phyloP scores from a whole-genome alignment of 2,113 vertebrate genomes.

The Sclerurus mexicanus region DNA sequence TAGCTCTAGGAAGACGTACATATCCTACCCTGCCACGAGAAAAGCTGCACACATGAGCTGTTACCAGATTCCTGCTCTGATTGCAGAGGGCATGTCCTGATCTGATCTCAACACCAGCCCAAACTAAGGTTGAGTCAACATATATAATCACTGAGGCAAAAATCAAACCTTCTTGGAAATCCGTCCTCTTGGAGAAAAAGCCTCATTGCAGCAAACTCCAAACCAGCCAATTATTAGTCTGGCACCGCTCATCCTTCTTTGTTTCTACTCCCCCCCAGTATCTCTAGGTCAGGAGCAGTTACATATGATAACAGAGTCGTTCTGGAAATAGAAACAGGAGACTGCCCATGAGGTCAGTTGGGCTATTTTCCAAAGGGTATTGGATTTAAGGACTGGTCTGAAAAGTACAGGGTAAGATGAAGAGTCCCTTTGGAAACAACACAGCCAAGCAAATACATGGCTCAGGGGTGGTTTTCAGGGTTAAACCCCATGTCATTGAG shows the following conservation, averaged over 20 bases:
- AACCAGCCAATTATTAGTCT: not conserved
- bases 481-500: not conserved
- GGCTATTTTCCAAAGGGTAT: not conserved
- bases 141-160: not conserved
- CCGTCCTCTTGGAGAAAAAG: not conserved
- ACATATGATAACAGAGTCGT: not conserved
- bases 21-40: not conserved
- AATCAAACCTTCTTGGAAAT: not conserved
- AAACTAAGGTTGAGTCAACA: not conserved
- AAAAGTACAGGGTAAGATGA: not conserved
- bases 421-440: not conserved
- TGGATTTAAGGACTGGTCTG: not conserved
- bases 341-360: fast-evolving
- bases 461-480: not conserved
- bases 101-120: not conserved
- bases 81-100: not conserved
- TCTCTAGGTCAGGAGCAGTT: not conserved
- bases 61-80: not conserved
- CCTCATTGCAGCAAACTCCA: not conserved
- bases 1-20: not conserved
- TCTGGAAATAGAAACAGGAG: not conserved
- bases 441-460: not conserved
- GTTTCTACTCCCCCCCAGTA: not conserved
- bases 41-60: not conserved
- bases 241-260: not conserved